Evolutionary conservation across 2,113 vertebrate species (phyloP).

Genomic region (Ctenodactylus gundi): DNA sequence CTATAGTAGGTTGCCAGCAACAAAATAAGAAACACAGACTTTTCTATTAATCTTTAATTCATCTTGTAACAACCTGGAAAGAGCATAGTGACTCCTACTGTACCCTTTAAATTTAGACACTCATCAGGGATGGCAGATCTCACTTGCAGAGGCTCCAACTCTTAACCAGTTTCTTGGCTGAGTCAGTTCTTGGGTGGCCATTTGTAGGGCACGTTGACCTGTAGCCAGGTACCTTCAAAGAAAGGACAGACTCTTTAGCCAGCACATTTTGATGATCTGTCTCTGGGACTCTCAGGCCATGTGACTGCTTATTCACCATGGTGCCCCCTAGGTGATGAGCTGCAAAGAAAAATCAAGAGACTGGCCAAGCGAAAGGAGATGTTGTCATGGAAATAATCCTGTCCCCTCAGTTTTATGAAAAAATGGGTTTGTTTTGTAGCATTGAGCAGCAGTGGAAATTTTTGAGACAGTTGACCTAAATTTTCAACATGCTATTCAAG

Average conservation of each 20-base stretch:
- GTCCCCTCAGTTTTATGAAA: background rate
- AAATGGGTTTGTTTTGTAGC: background rate
- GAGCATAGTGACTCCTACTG: too few relatives aligned
- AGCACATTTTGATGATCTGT: background rate
- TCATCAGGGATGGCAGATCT: background rate
- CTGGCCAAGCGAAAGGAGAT: background rate
- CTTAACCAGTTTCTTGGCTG: background rate
- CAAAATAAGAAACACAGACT: background rate
- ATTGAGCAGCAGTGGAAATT: background rate
- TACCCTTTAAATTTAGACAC: background rate
- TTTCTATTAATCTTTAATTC: background rate
- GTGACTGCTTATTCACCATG: background rate
- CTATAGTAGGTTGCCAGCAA: background rate
- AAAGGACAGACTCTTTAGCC: background rate
- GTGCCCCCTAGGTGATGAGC: background rate
- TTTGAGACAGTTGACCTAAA: background rate
- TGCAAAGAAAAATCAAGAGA: background rate
- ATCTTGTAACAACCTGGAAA: background rate
- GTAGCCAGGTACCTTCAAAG: background rate
- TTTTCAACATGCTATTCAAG: background rate
- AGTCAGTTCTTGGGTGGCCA: background rate
- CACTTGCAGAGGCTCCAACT: rapidly evolving
- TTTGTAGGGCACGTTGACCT: background rate
- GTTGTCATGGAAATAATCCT: background rate
- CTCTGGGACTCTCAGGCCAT: background rate